phyloP scores from a whole-genome alignment of 2,113 vertebrate genomes.

The Rhizomys pruinosus region DNA sequence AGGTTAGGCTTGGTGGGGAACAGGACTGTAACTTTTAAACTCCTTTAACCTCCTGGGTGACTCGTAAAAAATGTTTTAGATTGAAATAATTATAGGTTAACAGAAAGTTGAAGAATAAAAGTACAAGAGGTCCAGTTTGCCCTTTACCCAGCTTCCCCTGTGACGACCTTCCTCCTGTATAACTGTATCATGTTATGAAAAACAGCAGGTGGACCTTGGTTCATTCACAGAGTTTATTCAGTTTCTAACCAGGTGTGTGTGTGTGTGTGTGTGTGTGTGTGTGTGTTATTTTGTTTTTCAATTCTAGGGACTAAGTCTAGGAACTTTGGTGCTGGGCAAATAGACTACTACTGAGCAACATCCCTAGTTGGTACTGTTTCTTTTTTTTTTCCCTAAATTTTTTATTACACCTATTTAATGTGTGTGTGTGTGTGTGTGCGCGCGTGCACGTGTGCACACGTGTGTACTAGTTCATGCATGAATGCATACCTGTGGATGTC shows the following conservation, averaged over 20 bases:
- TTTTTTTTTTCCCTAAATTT: background rate
- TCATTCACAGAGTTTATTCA: background rate
- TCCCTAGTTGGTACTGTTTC: background rate
- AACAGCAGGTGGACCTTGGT: background rate
- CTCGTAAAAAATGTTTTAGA: background rate
- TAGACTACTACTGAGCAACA: background rate
- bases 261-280: background rate
- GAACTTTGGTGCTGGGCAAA: background rate
- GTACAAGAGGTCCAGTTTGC: background rate
- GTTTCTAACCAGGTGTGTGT: background rate
- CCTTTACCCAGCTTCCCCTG: background rate
- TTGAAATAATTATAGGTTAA: conserved; percentile 49
- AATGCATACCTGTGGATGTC: background rate
- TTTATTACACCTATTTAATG: background rate
- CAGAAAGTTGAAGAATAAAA: background rate
- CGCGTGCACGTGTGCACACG: background rate
- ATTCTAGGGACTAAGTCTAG: background rate
- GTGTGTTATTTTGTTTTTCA: background rate
- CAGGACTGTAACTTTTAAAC: background rate
- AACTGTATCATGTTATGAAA: background rate
- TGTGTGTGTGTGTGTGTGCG: no score
- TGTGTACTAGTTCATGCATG: no score
- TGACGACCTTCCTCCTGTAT: background rate
- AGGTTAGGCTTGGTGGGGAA: background rate
- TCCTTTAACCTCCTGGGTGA: background rate